Evolutionary conservation across 2,888 invertebrate genomes (phyloP).

Genomic region (Cremastinae sp.): DNA sequence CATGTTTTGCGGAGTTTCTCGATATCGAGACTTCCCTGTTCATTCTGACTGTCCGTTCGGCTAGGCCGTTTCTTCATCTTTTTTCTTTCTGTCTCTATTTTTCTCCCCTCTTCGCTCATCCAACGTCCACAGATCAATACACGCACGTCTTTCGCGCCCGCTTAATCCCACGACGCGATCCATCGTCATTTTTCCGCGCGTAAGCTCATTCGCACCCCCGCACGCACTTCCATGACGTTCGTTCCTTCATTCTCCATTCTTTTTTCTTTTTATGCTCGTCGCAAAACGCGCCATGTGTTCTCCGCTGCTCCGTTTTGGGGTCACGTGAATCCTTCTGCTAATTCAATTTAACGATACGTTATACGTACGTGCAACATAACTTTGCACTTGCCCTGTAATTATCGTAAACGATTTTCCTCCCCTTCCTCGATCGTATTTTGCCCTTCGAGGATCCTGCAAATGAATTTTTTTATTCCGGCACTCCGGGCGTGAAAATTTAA

Average conservation of each 20-base stretch:
- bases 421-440: too few relatives aligned
- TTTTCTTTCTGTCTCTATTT: conserved; percentile 42
- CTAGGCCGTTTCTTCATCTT: conserved; percentile 38
- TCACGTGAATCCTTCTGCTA: conserved; percentile 47
- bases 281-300: conserved; percentile 47
- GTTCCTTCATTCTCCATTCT: conserved; percentile 1
- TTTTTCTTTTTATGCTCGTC: conserved; percentile 26
- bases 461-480: too few relatives aligned
- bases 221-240: conserved; percentile 8
- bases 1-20: background rate
- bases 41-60: too few relatives aligned
- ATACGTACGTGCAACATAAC: conserved; percentile 21
- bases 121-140: conserved; percentile 70
- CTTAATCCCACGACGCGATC: conserved; percentile 24
- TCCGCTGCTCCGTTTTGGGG: conserved; percentile 40
- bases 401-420: background rate
- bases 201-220: conserved; percentile 10
- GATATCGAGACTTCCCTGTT: conserved; percentile 15
- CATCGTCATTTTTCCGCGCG: too few relatives aligned
- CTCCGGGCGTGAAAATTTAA: too few relatives aligned
- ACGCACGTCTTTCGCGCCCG: conserved; percentile 66
- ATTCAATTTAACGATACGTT: conserved; percentile 34
- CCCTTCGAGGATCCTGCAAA: too few relatives aligned
- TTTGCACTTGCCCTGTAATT: conserved; percentile 31
- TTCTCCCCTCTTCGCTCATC: conserved; percentile 34